phyloP scores from a whole-genome alignment of 2,888 invertebrate species.

The Halictus ligatus region DNA sequence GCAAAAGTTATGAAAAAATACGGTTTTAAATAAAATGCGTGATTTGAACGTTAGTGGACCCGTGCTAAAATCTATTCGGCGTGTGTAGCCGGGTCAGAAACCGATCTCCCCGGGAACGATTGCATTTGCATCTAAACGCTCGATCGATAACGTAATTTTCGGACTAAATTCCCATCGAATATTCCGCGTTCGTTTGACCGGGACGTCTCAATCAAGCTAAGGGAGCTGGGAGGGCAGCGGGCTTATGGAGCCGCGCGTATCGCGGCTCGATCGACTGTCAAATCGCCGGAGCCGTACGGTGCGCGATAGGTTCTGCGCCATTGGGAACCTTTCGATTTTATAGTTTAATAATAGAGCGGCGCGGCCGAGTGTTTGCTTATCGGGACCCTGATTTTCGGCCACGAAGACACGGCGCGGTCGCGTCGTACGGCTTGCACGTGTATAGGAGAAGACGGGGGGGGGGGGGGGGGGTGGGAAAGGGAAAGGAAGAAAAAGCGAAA shows the following conservation, averaged over 20 bases:
- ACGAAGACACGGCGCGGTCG: conserved; percentile 64
- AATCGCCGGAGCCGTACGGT: conserved; percentile 11
- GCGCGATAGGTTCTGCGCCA: conserved; percentile 57
- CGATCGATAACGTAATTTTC: neutral
- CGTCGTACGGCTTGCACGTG: conserved; percentile 45
- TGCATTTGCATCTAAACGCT: neutral
- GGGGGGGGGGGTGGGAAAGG: conserved; percentile 35
- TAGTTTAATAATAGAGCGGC: conserved; percentile 80
- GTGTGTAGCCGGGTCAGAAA: neutral
- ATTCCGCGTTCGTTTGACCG: conserved; percentile 15
- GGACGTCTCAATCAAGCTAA: conserved; percentile 47
- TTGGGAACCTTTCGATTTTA: conserved; percentile 69
- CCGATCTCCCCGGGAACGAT: neutral
- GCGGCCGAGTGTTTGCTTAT: conserved; percentile 78
- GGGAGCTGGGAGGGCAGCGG: neutral
- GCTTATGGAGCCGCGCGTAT: neutral
- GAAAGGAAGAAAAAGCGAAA: conserved; percentile 36
- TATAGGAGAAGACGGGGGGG: conserved; percentile 23
- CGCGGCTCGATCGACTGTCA: conserved; percentile 35
- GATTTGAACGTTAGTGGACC: neutral
- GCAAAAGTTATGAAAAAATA: neutral
- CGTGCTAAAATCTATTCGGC: neutral
- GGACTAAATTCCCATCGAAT: conserved; percentile 18
- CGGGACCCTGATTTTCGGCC: conserved; percentile 70
- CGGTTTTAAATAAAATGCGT: neutral